Conservation (phyloP, 2,888 invertebrate genomes). For the Drosophila algonquin region DNA sequence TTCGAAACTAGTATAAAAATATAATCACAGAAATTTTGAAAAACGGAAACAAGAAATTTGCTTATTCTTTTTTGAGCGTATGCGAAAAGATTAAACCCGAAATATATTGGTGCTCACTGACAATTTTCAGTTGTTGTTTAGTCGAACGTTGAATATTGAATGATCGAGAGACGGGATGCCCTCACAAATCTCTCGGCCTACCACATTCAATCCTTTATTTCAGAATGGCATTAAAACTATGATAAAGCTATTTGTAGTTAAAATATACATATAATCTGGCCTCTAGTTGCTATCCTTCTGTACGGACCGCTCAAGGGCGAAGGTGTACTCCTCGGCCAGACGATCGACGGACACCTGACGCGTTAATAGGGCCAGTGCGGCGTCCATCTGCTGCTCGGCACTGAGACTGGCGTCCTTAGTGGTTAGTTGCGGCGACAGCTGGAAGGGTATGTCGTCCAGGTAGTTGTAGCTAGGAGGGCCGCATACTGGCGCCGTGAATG, state of each 20-base stretch:
- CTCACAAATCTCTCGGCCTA: neutral
- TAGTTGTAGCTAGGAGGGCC: conserved; percentile 58
- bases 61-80: neutral
- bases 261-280: neutral
- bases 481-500: conserved; percentile 36
- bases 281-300: conserved; percentile 75
- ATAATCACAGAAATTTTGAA: neutral
- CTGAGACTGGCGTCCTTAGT: conserved; percentile 69
- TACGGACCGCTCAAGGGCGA: conserved; percentile 78
- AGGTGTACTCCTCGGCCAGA: conserved; percentile 77
- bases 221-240: neutral
- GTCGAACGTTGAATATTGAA: neutral
- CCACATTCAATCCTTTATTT: neutral
- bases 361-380: conserved; percentile 79
- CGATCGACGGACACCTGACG: conserved; percentile 77
- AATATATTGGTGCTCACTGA: neutral
- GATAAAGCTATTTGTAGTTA: conserved; percentile 6
- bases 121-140: neutral
- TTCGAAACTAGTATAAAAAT: too few relatives aligned
- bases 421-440: conserved; percentile 75
- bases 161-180: neutral
- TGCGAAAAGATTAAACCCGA: neutral
- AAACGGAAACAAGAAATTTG: neutral
- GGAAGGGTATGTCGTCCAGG: conserved; percentile 81
- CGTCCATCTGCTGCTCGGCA: conserved; percentile 80